Conservation (phyloP, 2,888 invertebrate species). For the Automeris io region DNA sequence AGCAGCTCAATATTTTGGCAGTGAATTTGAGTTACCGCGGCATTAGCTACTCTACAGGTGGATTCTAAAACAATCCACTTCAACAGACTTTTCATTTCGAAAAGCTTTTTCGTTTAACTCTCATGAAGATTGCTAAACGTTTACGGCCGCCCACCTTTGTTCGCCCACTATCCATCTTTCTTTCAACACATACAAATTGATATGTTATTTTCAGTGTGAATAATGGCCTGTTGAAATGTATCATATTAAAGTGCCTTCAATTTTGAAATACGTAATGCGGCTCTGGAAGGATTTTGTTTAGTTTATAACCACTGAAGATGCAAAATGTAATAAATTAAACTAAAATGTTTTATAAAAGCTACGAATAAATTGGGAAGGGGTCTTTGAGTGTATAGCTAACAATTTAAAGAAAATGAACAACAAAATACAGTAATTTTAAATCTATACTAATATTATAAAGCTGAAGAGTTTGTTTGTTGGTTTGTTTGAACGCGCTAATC, state of each 20-base stretch:
- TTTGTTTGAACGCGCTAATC: no score
- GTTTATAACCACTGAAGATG: neutral
- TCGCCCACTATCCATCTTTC: slow-evolving; percentile 18
- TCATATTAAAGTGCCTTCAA: slow-evolving; percentile 2
- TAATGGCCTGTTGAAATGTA: neutral
- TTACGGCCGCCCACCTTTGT: slow-evolving; percentile 4
- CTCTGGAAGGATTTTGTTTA: neutral
- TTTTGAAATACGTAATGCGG: neutral
- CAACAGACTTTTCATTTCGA: no score
- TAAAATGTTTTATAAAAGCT: neutral
- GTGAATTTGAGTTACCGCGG: no score
- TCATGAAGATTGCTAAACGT: neutral
- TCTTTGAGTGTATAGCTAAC: no score
- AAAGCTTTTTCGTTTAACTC: neutral
- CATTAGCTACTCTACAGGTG: no score
- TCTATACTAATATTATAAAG: no score
- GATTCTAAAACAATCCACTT: no score
- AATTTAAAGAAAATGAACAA: no score
- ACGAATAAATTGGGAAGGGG: no score
- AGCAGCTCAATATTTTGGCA: no score
- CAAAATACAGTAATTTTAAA: no score
- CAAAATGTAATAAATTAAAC: neutral
- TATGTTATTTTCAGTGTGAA: neutral
- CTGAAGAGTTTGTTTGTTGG: no score
- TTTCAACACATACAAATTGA: slow-evolving; percentile 14